These are phyloP conservation scores for Tachysurus vachellii DNA, from an alignment of 2,113 vertebrate species.

Conservation along the genomic window DNA sequence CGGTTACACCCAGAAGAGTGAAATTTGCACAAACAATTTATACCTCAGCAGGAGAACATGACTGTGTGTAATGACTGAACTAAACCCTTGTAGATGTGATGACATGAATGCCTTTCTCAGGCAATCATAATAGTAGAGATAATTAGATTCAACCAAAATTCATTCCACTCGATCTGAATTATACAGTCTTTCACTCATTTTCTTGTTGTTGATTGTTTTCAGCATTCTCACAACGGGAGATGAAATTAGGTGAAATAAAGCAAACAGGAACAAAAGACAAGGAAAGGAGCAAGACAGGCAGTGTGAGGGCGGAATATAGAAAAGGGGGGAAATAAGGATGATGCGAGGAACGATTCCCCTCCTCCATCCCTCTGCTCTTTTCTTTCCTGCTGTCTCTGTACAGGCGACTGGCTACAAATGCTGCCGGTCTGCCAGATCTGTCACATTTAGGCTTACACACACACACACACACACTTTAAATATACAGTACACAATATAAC, in stretches of 20 bases:
- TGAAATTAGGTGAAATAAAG: background rate
- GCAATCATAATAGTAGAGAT: background rate
- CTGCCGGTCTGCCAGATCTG: constrained; percentile 29
- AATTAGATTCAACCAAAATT: background rate
- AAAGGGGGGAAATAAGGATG: background rate
- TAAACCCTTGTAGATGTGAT: background rate
- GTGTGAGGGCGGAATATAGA: background rate
- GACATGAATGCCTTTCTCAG: background rate
- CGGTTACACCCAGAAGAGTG: background rate
- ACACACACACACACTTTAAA: constrained; percentile 21
- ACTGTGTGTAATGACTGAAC: background rate
- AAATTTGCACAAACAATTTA: background rate
- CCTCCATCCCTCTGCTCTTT: constrained; percentile 7
- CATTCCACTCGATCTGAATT: background rate
- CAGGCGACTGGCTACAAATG: constrained; percentile 8
- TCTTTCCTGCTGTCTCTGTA: constrained; percentile 26
- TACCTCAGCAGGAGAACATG: background rate
- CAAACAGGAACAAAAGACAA: background rate
- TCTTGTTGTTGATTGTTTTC: background rate
- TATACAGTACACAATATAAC: constrained; percentile 39
- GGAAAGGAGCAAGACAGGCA: background rate
- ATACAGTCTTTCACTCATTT: background rate
- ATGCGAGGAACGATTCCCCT: constrained; percentile 18
- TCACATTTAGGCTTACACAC: background rate
- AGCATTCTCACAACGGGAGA: background rate